These are phyloP conservation scores for Diogma glabrata DNA, from an alignment of 2,888 invertebrate species.

Conservation along the genomic window DNA sequence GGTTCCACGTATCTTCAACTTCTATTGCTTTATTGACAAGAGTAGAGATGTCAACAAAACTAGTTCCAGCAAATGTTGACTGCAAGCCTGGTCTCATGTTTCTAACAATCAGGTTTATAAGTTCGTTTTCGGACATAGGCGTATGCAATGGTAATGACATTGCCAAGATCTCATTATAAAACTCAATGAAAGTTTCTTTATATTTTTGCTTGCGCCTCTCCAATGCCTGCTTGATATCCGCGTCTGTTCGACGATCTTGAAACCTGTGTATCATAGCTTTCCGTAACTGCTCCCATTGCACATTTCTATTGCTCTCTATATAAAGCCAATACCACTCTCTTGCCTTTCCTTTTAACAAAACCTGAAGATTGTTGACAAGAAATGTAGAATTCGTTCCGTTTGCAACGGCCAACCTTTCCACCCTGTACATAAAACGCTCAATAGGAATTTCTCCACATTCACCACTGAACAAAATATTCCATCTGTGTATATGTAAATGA, in stretches of 20 bases:
- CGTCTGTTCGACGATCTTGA: neutral
- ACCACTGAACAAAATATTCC: neutral
- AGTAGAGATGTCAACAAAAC: neutral
- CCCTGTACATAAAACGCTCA: neutral
- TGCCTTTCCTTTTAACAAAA: no score
- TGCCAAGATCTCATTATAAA: neutral
- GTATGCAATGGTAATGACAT: neutral
- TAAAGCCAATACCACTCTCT: no score
- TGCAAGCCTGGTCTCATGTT: neutral
- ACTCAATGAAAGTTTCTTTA: neutral
- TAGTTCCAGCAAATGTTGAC: neutral
- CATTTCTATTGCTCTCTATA: no score
- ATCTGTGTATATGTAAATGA: neutral
- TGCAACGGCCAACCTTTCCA: no score
- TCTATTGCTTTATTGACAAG: neutral
- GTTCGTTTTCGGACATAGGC: neutral
- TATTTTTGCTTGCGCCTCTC: neutral
- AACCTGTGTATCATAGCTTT: neutral
- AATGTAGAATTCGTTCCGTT: no score
- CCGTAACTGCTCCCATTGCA: neutral
- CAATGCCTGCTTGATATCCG: neutral
- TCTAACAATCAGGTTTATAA: neutral
- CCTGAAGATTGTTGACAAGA: no score
- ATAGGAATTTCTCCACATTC: neutral
- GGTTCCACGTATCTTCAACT: neutral